A percentile compares a stretch with the other conserved stretches of the same genome.
phyloP scores from a whole-genome alignment of 2,113 vertebrate species.

The Nibea albiflora region DNA sequence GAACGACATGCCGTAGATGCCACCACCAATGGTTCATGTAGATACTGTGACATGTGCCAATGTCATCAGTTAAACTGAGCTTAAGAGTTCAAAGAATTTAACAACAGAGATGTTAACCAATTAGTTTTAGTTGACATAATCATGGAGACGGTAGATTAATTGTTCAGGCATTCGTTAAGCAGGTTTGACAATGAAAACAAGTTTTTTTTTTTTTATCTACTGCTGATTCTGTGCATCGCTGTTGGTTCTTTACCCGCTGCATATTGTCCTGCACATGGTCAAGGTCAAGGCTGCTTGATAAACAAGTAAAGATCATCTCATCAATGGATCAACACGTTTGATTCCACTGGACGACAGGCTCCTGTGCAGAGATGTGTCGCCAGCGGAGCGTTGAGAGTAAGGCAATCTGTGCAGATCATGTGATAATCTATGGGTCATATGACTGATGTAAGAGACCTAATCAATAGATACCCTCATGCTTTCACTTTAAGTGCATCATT shows the following conservation, averaged over 20 bases:
- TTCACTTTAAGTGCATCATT: slow-evolving; percentile 77
- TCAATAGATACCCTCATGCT: slow-evolving; percentile 74
- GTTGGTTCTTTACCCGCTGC: neutral
- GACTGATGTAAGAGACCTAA: slow-evolving; percentile 68
- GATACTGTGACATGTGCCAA: neutral
- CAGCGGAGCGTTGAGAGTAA: slow-evolving; percentile 41
- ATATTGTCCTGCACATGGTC: slow-evolving; percentile 12
- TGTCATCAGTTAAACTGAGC: too few species aligned
- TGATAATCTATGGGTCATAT: slow-evolving; percentile 74
- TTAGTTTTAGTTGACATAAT: neutral
- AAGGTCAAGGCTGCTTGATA: slow-evolving; percentile 66
- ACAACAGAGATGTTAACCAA: neutral
- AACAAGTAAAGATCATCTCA: slow-evolving; percentile 43
- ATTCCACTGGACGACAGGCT: neutral
- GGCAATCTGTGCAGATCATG: slow-evolving; percentile 73
- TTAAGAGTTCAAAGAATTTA: too few species aligned
- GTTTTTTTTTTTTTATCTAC: too few species aligned
- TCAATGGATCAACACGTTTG: slow-evolving; percentile 44
- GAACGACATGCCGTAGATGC: slow-evolving; percentile 11
- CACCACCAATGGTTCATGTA: neutral
- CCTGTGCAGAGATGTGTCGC: slow-evolving; percentile 31
- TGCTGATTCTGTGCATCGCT: neutral
- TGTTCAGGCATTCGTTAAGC: neutral
- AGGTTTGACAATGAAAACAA: neutral
- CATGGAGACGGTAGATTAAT: neutral